A percentile compares a stretch with the other conserved stretches of the same genome.
phyloP scores from a whole-genome alignment of 2,888 invertebrate genomes.

The Drosophila dives region DNA sequence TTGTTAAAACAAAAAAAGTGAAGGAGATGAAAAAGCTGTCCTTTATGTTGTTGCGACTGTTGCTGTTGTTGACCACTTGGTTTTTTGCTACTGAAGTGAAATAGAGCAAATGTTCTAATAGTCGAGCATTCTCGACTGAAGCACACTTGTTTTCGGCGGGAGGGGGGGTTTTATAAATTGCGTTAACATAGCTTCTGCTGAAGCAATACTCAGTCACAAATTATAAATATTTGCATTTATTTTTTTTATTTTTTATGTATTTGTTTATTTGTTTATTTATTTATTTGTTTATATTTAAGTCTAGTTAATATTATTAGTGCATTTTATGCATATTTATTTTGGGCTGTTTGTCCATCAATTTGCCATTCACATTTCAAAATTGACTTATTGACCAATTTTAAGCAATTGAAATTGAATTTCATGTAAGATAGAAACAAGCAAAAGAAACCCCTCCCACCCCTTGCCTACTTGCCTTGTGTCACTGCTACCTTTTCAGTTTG shows the following conservation, averaged over 20 bases:
- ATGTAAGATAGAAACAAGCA: conserved; percentile 11
- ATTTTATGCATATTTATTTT: neutral
- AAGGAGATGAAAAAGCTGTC: neutral
- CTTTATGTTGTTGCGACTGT: neutral
- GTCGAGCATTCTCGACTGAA: neutral
- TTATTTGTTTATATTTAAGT: too few species aligned
- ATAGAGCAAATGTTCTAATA: neutral
- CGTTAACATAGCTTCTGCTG: neutral
- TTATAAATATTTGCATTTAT: too few species aligned
- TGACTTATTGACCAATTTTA: conserved; percentile 29
- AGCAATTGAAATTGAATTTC: conserved; percentile 33
- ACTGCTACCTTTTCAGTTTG: conserved; percentile 24
- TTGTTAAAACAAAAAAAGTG: neutral
- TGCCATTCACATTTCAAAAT: neutral
- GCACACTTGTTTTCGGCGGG: neutral
- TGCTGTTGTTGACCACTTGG: neutral
- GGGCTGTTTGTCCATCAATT: neutral
- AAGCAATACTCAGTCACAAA: neutral
- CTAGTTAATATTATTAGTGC: neutral
- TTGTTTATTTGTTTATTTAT: too few species aligned
- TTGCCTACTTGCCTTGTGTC: conserved; percentile 12
- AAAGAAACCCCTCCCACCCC: too few species aligned
- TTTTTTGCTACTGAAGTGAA: neutral
- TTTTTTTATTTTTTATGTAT: neutral
- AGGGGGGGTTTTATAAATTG: neutral